These are phyloP conservation scores for Metacarcinus magister DNA, from an alignment of 2,888 invertebrate species.

Conservation along the genomic window DNA sequence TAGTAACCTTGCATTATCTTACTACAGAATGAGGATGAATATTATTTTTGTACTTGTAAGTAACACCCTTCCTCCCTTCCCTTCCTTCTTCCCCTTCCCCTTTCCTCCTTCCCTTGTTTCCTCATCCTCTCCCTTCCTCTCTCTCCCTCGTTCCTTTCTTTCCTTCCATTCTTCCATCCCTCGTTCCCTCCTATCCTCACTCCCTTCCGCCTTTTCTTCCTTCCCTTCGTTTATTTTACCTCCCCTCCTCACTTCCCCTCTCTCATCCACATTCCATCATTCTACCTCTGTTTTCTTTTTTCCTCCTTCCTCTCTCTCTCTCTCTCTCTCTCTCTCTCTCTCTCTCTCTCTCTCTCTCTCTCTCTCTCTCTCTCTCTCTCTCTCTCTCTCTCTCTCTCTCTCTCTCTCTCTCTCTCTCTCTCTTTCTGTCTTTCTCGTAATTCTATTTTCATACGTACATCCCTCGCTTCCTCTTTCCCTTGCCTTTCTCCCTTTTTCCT, in stretches of 20 bases:
- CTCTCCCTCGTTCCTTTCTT: not conserved
- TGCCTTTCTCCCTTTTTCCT: not conserved
- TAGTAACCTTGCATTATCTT: not conserved
- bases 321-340: not conserved
- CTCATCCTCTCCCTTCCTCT: not conserved
- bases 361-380: not conserved
- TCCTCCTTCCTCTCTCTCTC: not conserved
- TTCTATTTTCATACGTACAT: not conserved
- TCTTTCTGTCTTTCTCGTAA: slow-evolving; percentile 49
- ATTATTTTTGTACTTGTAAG: not conserved
- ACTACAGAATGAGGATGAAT: not conserved
- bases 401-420: slow-evolving; percentile 29
- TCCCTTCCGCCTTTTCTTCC: not conserved
- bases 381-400: not conserved
- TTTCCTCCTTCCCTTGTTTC: not conserved
- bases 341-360: not conserved
- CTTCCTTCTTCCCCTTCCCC: not conserved
- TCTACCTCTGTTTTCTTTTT: not conserved
- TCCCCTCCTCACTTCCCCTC: not conserved
- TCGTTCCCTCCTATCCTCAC: not conserved
- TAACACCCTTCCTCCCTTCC: not conserved
- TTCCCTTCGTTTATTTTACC: not conserved
- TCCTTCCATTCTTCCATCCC: not conserved
- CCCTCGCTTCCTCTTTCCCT: slow-evolving; percentile 17
- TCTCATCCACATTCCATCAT: not conserved